phyloP scores from a whole-genome alignment of 2,888 invertebrate species.

The Branchinecta sandiegonensis region DNA sequence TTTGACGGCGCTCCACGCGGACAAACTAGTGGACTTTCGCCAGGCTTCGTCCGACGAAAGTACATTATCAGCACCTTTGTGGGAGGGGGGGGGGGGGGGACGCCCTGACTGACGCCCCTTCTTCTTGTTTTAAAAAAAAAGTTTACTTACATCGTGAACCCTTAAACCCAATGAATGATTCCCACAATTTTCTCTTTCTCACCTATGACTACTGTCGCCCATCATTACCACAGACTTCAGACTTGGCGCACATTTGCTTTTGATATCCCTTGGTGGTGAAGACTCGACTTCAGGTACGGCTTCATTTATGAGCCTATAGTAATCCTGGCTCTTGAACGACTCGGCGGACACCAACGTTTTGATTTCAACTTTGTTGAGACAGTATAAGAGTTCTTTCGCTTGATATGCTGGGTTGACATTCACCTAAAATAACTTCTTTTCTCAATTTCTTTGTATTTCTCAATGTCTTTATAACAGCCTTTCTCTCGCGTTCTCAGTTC shows the following conservation, averaged over 20 bases:
- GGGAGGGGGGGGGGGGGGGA: no score
- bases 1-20: no score
- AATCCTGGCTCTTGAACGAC: slow-evolving; percentile 48
- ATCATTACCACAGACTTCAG: slow-evolving; percentile 45
- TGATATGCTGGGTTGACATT: slow-evolving; percentile 62
- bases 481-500: no score
- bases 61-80: no score
- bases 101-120: no score
- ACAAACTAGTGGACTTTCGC: no score
- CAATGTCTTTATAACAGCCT: no score
- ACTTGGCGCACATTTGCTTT: slow-evolving; percentile 38
- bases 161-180: no score
- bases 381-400: slow-evolving; percentile 51
- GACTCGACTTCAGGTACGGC: slow-evolving; percentile 45
- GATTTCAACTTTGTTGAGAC: slow-evolving; percentile 52
- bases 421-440: slow-evolving; percentile 38
- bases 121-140: no score
- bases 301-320: slow-evolving; percentile 46
- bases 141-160: no score
- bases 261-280: slow-evolving; percentile 38
- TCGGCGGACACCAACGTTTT: slow-evolving; percentile 51
- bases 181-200: slow-evolving; percentile 31
- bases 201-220: slow-evolving; percentile 42
- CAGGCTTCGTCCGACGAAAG: no score
- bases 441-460: no score